Percentiles rank a stretch among this genome's conserved stretches.
Evolutionary conservation across 2,797 vertebrate species (phyloP).

Genomic region (Molossus molossus): DNA sequence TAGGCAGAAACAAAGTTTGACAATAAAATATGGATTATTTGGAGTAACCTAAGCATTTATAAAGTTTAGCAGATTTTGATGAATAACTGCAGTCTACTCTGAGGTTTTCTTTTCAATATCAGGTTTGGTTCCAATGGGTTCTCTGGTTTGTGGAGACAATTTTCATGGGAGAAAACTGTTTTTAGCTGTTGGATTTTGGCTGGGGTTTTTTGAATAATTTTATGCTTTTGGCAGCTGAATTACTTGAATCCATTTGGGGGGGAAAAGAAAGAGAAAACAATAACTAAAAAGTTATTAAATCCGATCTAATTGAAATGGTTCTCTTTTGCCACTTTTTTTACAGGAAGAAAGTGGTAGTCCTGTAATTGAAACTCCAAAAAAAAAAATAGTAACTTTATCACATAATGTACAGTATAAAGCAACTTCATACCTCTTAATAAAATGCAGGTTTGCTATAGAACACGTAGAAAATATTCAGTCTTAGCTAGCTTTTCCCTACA

Average conservation of each 20-base stretch:
- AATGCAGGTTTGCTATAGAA: neutral
- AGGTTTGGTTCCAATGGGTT: neutral
- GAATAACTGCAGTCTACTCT: slow-evolving; percentile 28
- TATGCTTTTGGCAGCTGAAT: slow-evolving; percentile 66
- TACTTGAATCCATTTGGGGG: slow-evolving; percentile 23
- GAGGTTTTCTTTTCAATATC: neutral
- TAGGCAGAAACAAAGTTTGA: neutral
- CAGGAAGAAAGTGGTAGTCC: neutral
- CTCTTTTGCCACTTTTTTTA: slow-evolving; percentile 27
- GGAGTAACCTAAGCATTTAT: slow-evolving; percentile 13
- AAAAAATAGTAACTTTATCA: slow-evolving; percentile 46
- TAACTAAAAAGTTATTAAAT: slow-evolving; percentile 31
- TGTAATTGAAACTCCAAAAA: slow-evolving; percentile 50
- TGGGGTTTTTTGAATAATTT: slow-evolving; percentile 57
- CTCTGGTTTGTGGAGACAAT: slow-evolving; percentile 48
- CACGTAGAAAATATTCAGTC: neutral
- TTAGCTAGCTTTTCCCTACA: slow-evolving; percentile 5
- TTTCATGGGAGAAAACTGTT: slow-evolving; percentile 65
- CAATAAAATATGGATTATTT: neutral
- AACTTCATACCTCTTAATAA: slow-evolving; percentile 42
- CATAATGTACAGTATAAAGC: neutral
- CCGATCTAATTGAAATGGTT: slow-evolving; percentile 65
- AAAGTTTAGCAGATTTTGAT: neutral
- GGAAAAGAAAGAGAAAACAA: slow-evolving; percentile 9
- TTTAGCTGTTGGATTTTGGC: neutral